A percentile compares a stretch with the other conserved stretches of the same genome.
These are phyloP conservation scores for Clupea harengus DNA, from an alignment of 2,113 vertebrate species.

Conservation along the genomic window DNA sequence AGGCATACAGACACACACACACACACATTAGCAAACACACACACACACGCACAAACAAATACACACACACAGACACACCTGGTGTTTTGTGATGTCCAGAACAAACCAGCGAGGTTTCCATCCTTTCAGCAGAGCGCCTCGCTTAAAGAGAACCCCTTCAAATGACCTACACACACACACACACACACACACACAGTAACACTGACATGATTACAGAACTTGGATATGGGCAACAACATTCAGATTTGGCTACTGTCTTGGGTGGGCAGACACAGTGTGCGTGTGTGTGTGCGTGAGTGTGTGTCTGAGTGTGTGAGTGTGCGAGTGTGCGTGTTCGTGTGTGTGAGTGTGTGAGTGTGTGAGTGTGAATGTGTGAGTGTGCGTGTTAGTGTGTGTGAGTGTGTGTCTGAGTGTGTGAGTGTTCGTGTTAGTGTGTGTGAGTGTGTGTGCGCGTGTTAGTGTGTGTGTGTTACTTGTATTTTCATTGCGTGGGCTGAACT, in stretches of 20 bases:
- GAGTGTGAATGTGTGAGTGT: too few relatives aligned
- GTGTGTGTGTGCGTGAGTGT: background rate
- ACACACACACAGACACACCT: conserved; percentile 73
- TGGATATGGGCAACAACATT: too few relatives aligned
- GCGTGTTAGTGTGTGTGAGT: too few relatives aligned
- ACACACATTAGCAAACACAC: background rate
- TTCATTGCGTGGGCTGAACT: too few relatives aligned
- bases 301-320: background rate
- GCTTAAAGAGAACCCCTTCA: conserved; percentile 94
- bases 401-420: too few relatives aligned
- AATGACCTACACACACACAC: conserved; percentile 77
- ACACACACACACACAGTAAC: too few relatives aligned
- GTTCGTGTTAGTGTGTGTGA: too few relatives aligned
- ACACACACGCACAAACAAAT: background rate
- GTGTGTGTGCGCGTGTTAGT: too few relatives aligned
- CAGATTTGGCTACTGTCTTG: too few relatives aligned
- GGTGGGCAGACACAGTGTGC: too few relatives aligned
- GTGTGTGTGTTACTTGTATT: too few relatives aligned
- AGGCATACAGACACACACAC: background rate
- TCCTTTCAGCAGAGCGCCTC: conserved; percentile 92
- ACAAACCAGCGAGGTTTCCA: conserved; percentile 99
- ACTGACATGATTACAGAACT: background rate
- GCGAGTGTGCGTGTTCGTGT: background rate
- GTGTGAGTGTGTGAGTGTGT: too few relatives aligned
- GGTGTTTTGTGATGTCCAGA: conserved; percentile 94